phyloP scores from a whole-genome alignment of 2,888 invertebrate genomes.

The Polia nebulosa region DNA sequence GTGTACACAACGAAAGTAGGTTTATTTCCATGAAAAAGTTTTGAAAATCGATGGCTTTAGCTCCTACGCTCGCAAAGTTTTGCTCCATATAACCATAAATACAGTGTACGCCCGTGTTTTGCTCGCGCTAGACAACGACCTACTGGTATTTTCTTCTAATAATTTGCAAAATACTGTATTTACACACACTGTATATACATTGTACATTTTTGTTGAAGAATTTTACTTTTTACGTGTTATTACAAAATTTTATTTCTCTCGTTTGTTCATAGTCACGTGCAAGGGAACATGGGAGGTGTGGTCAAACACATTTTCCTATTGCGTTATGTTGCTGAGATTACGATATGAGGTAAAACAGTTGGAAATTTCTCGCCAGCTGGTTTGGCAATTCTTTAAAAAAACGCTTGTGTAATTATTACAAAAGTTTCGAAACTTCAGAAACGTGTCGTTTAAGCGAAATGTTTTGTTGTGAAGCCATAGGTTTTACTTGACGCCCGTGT shows the following conservation, averaged over 20 bases:
- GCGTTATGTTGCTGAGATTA: constrained; percentile 33
- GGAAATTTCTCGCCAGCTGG: not conserved
- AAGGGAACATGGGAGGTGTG: constrained; percentile 18
- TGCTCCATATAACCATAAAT: constrained; percentile 90
- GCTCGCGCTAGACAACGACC: constrained; percentile 80
- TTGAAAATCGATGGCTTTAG: constrained; percentile 91
- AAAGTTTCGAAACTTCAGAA: not conserved
- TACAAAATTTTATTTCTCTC: constrained; percentile 27
- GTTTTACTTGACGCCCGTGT: constrained; percentile 77
- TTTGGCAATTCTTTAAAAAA: constrained; percentile 34
- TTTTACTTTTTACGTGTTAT: constrained; percentile 52
- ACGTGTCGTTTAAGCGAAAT: not conserved
- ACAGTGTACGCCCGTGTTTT: constrained; percentile 86
- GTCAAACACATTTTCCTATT: constrained; percentile 31
- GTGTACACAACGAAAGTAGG: constrained; percentile 89
- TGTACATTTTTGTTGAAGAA: constrained; percentile 69
- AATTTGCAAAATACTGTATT: constrained; percentile 77
- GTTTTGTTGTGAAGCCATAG: constrained; percentile 27
- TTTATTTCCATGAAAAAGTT: constrained; percentile 92
- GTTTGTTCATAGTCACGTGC: constrained; percentile 37
- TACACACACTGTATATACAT: too few relatives aligned
- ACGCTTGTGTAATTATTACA: constrained; percentile 42
- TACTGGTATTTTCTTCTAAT: constrained; percentile 79
- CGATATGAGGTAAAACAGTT: constrained; percentile 19
- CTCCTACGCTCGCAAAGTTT: constrained; percentile 90